These are phyloP conservation scores for Heptranchias perlo DNA, from an alignment of 2,113 vertebrate genomes.

Conservation along the genomic window DNA sequence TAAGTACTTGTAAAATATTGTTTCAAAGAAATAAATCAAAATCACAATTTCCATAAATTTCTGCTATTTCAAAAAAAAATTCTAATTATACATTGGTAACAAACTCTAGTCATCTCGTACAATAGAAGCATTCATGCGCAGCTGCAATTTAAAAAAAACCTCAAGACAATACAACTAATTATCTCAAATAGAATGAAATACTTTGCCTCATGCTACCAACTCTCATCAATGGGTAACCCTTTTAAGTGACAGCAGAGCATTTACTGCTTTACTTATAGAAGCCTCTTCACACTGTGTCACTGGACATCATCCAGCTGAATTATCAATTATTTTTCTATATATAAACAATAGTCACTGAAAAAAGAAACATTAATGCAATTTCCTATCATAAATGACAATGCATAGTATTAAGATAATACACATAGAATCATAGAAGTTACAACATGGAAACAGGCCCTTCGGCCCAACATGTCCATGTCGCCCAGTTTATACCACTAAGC, in stretches of 20 bases:
- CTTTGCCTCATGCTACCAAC: not conserved
- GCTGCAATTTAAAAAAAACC: not conserved
- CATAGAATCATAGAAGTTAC: too few relatives aligned
- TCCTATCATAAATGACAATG: too few relatives aligned
- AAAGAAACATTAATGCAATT: not conserved
- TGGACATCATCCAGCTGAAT: not conserved
- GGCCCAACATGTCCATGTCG: too few relatives aligned
- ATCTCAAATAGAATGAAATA: not conserved
- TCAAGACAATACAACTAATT: not conserved
- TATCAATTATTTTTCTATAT: not conserved
- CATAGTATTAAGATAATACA: not conserved
- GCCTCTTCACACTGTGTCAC: not conserved
- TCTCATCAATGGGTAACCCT: not conserved
- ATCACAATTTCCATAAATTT: not conserved
- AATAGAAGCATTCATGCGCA: not conserved
- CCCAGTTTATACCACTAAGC: too few relatives aligned
- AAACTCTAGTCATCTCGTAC: not conserved
- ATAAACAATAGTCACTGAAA: not conserved
- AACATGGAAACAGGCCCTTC: too few relatives aligned
- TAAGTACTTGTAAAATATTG: not conserved
- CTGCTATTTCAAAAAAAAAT: not conserved
- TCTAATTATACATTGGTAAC: not conserved
- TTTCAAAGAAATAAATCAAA: not conserved
- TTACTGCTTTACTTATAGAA: not conserved
- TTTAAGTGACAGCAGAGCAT: not conserved